A percentile compares a stretch with the other conserved stretches of the same genome.
These are phyloP conservation scores for Amblyopsis hoosieri DNA, from an alignment of 2,797 vertebrate species.

Conservation along the genomic window DNA sequence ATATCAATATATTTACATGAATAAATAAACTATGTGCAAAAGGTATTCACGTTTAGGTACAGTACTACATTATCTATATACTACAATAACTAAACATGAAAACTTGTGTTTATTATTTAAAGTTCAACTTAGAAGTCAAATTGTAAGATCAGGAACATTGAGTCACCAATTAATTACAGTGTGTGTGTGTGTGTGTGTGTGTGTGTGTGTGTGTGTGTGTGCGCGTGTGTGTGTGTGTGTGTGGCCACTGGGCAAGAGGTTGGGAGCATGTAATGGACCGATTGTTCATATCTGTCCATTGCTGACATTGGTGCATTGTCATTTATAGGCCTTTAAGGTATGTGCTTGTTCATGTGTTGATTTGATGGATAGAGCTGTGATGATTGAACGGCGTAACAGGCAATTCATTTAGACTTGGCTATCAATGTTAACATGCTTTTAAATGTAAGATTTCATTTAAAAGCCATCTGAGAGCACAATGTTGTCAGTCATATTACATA, in stretches of 20 bases:
- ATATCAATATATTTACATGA: too few relatives aligned
- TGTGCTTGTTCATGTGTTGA: conserved; percentile 16
- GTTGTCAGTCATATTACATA: conserved; percentile 5
- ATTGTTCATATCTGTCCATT: conserved; percentile 42
- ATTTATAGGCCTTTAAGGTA: conserved; percentile 58
- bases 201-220: neutral
- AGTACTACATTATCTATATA: too few relatives aligned
- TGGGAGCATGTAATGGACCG: conserved; percentile 39
- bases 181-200: neutral
- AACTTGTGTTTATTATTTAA: too few relatives aligned
- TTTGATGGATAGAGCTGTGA: conserved; percentile 51
- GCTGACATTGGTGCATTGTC: conserved; percentile 43
- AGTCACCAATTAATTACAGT: too few relatives aligned
- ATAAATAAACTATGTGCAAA: too few relatives aligned
- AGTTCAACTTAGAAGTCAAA: too few relatives aligned
- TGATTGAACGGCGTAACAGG: conserved; percentile 51
- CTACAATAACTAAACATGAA: too few relatives aligned
- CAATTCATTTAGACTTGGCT: conserved; percentile 58
- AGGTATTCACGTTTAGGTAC: too few relatives aligned
- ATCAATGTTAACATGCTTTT: conserved; percentile 23
- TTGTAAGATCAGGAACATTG: too few relatives aligned
- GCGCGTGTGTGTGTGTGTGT: neutral
- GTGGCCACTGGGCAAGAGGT: neutral
- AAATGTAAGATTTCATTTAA: too few relatives aligned
- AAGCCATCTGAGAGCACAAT: neutral